A percentile compares a stretch with the other conserved stretches of the same genome.
Conservation (phyloP, 2,113 vertebrate genomes). For the Lutjanus erythropterus region DNA sequence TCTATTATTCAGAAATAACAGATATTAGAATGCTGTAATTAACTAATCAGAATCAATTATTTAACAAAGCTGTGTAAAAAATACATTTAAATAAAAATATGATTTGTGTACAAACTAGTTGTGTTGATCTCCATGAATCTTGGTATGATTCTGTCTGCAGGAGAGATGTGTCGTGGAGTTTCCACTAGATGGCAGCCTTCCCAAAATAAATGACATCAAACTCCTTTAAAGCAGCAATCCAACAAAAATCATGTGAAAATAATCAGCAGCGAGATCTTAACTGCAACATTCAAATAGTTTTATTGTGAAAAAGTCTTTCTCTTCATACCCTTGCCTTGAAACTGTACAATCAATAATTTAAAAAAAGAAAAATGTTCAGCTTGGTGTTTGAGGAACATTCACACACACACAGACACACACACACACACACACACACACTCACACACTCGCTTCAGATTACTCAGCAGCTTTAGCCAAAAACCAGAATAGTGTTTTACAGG, state of each 20-base stretch:
- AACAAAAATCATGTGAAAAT: not conserved
- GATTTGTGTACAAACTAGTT: no score
- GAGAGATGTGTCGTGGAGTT: not conserved
- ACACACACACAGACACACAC: not conserved
- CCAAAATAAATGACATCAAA: not conserved
- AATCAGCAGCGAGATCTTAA: not conserved
- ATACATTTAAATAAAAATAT: no score
- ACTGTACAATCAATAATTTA: slow-evolving; percentile 85
- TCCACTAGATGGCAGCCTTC: not conserved
- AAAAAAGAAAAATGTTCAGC: slow-evolving; percentile 58
- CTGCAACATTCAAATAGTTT: slow-evolving; percentile 75
- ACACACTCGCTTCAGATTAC: slow-evolving; percentile 13
- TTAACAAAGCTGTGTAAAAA: no score
- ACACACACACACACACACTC: not conserved
- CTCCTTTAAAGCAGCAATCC: not conserved
- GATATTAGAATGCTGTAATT: no score
- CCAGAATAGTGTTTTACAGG: slow-evolving; percentile 72
- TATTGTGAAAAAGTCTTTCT: slow-evolving; percentile 79
- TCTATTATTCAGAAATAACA: no score
- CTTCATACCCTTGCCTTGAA: slow-evolving; percentile 59
- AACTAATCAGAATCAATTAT: no score
- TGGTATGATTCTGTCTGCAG: not conserved
- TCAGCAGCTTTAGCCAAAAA: slow-evolving; percentile 67
- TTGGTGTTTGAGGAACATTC: slow-evolving; percentile 42
- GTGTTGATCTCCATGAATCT: no score